Evolutionary conservation across 2,797 vertebrate species (phyloP).

Genomic region (Hypotaenidia philippensis): DNA sequence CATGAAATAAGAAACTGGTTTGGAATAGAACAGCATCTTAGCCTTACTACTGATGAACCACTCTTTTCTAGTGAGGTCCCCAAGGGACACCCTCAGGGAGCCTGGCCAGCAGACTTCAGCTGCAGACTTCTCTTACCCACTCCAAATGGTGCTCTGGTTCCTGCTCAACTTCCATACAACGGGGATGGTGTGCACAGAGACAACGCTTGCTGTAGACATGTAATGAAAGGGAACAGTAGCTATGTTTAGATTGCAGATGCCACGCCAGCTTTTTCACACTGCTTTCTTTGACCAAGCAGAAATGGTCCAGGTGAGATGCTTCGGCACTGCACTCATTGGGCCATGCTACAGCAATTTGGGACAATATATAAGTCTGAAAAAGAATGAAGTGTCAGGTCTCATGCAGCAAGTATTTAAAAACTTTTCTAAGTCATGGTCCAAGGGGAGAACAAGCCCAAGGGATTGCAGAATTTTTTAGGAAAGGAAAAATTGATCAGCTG

Average conservation of each 20-base stretch:
- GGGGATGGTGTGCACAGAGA: background rate
- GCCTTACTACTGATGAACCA: background rate
- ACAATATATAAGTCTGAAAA: background rate
- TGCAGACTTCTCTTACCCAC: background rate
- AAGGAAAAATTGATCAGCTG: constrained; percentile 13
- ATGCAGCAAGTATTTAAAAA: background rate
- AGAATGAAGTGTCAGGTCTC: background rate
- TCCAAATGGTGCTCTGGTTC: background rate
- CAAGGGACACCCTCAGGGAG: background rate
- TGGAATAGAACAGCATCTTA: background rate
- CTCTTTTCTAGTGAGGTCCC: background rate
- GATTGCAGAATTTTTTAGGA: background rate
- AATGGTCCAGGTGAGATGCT: background rate
- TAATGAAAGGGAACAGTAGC: accelerated
- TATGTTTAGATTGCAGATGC: background rate
- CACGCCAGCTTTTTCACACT: background rate
- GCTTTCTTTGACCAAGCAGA: background rate
- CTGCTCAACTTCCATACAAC: accelerated
- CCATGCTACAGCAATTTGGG: background rate
- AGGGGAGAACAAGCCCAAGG: background rate
- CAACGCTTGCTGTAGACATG: background rate
- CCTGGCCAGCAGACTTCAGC: background rate
- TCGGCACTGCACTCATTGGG: background rate
- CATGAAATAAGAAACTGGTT: background rate
- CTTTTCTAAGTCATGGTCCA: background rate